phyloP scores from a whole-genome alignment of 92 coral and sea anemone species.

The Palythoa heliodiscus region DNA sequence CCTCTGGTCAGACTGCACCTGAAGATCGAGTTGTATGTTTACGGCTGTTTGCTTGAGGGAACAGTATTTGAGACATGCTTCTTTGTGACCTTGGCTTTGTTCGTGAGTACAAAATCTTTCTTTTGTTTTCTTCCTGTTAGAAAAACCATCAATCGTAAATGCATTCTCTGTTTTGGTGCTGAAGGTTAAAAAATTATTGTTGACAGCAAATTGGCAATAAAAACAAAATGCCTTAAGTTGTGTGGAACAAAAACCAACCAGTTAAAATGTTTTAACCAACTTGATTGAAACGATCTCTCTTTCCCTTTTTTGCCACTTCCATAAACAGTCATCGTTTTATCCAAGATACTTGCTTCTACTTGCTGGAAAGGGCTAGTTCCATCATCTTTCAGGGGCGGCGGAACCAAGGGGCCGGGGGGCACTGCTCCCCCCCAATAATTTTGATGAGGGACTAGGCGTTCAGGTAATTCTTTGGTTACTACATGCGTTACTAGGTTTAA shows the following conservation, averaged over 20 bases:
- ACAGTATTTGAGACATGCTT: not conserved
- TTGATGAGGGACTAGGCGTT: too few relatives aligned
- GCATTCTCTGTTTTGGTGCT: not conserved
- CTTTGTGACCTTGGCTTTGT: not conserved
- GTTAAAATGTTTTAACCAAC: not conserved
- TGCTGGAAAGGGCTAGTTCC: not conserved
- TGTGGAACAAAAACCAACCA: not conserved
- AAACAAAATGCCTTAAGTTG: not conserved
- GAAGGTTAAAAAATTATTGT: not conserved
- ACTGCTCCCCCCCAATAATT: too few relatives aligned
- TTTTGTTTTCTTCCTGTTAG: not conserved
- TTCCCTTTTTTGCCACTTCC: not conserved
- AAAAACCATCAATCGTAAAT: not conserved
- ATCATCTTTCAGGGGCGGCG: too few relatives aligned
- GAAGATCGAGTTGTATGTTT: not conserved
- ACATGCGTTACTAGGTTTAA: too few relatives aligned
- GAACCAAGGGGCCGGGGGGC: too few relatives aligned
- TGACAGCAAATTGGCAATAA: not conserved
- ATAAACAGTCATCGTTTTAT: not conserved
- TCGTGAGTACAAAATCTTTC: not conserved
- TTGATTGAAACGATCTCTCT: not conserved
- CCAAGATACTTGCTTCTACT: not conserved
- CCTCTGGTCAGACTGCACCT: slow-evolving; percentile 4
- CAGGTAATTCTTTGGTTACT: too few relatives aligned
- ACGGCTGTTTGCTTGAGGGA: not conserved